phyloP scores from a whole-genome alignment of 30 jellyfish, hydroid and myxozoan species.

The Aurelia aurita region DNA sequence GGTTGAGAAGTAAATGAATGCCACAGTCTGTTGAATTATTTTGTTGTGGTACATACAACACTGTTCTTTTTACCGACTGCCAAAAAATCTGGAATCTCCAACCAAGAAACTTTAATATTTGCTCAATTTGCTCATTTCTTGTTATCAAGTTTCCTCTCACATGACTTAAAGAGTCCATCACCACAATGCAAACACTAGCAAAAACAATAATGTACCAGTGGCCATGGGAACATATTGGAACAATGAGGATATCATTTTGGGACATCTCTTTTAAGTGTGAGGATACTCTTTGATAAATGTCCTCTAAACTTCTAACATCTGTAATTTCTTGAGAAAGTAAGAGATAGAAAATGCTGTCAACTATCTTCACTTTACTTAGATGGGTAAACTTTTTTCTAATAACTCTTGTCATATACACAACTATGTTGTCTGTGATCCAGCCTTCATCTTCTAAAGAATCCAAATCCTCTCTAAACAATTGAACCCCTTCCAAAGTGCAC shows the following conservation, averaged over 20 bases:
- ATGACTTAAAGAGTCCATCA: no score
- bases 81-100: slow-evolving; percentile 5
- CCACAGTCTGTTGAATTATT: slow-evolving; percentile 35
- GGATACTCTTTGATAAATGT: background rate
- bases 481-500: slow-evolving; percentile 26
- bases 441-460: slow-evolving; percentile 18
- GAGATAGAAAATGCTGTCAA: no score
- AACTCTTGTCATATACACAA: background rate
- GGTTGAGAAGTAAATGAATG: background rate
- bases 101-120: background rate
- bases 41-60: slow-evolving; percentile 28
- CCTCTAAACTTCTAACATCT: slow-evolving; percentile 4
- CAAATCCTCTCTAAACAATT: slow-evolving; percentile 17
- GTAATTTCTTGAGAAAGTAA: no score
- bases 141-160: no score
- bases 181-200: background rate
- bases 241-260: slow-evolving; percentile 8
- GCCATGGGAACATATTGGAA: slow-evolving; percentile 5
- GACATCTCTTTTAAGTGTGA: background rate
- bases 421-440: slow-evolving; percentile 25
- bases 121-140: no score
- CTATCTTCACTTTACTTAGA: no score
- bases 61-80: slow-evolving; percentile 6
- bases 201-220: slow-evolving; percentile 17
- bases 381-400: no score